Evolutionary conservation across 2,888 invertebrate species (phyloP).

Genomic region (Hofmannophila pseudospretella): DNA sequence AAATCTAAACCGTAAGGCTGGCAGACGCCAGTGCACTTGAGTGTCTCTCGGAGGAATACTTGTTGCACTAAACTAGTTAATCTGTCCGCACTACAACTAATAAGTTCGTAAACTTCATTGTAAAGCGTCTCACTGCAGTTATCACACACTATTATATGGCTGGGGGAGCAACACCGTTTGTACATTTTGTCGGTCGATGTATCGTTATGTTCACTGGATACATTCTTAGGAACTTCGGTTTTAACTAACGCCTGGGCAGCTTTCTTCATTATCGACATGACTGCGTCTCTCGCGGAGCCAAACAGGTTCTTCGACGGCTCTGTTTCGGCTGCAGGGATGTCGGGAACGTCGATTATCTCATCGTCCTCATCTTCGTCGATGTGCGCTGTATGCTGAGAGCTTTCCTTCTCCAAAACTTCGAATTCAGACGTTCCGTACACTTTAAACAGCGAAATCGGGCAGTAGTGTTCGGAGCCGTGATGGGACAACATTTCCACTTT

Average conservation of each 20-base stretch:
- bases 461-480: conserved; percentile 98
- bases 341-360: conserved; percentile 79
- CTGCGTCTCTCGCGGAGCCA: conserved; percentile 93
- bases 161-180: conserved; percentile 83
- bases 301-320: conserved; percentile 85
- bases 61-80: conserved; percentile 79
- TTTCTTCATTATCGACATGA: conserved; percentile 94
- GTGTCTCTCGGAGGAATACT: conserved; percentile 78
- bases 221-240: conserved; percentile 80
- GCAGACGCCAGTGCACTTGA: conserved; percentile 80
- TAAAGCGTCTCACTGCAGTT: conserved; percentile 85
- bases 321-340: conserved; percentile 59
- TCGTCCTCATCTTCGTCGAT: conserved; percentile 83
- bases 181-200: conserved; percentile 58
- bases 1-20: conserved; percentile 80
- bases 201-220: conserved; percentile 68
- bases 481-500: conserved; percentile 95
- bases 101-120: conserved; percentile 83
- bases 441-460: conserved; percentile 96
- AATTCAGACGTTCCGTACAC: conserved; percentile 96
- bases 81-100: conserved; percentile 83
- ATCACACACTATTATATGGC: conserved; percentile 84
- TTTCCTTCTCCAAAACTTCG: conserved; percentile 91
- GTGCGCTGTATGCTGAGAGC: conserved; percentile 80
- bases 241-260: conserved; percentile 92